phyloP scores from a whole-genome alignment of 1,140 invertebrate genomes.

The Trichomalopsis sarcophagae region DNA sequence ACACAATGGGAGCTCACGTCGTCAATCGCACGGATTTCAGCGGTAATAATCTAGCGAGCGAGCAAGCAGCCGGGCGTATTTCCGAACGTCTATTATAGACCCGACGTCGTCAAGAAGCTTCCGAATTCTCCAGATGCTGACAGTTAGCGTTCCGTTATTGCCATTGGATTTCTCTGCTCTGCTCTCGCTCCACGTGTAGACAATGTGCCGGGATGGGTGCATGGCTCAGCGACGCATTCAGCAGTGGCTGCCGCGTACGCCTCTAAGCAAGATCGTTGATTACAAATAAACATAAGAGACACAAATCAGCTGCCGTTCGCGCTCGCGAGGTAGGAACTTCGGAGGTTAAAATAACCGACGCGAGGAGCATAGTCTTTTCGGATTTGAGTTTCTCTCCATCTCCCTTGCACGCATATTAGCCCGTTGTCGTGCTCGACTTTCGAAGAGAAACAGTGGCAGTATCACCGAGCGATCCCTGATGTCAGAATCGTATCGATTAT shows the following conservation, averaged over 20 bases:
- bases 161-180: conserved; percentile 17
- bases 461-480: no score
- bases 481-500: background rate
- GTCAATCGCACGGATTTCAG: background rate
- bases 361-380: conserved; percentile 1
- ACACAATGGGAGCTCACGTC: background rate
- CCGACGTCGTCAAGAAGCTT: conserved; percentile 13
- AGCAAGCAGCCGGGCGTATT: background rate
- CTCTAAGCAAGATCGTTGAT: conserved; percentile 57
- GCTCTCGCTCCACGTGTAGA: background rate
- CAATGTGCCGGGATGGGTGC: background rate
- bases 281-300: conserved; percentile 61
- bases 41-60: background rate
- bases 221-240: conserved; percentile 8
- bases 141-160: conserved; percentile 29
- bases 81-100: conserved; percentile 35
- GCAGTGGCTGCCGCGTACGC: conserved; percentile 32
- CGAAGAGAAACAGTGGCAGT: no score
- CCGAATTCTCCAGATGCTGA: conserved; percentile 29
- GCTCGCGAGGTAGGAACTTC: conserved; percentile 13
- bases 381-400: background rate
- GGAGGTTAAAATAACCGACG: conserved; percentile 11
- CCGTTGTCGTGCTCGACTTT: no score
- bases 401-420: no score
- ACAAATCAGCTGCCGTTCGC: conserved; percentile 30